Evolutionary conservation across 2,113 vertebrate genomes (phyloP).

Genomic region (Oncorhynchus tshawytscha): DNA sequence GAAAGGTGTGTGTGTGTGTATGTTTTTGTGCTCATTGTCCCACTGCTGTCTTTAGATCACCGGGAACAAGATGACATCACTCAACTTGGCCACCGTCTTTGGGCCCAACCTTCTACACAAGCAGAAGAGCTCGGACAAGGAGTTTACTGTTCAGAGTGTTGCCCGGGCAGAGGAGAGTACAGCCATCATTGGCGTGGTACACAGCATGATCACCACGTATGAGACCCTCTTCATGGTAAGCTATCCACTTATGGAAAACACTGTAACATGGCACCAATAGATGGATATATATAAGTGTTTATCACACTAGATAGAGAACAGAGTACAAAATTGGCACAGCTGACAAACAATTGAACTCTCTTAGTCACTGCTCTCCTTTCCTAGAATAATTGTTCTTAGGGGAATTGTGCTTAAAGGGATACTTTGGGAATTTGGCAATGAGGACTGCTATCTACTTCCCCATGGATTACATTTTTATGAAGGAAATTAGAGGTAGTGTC

Average conservation of each 20-base stretch:
- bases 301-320: background rate
- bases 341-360: background rate
- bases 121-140: constrained; percentile 93
- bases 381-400: constrained; percentile 26
- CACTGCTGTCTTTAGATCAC: constrained; percentile 73
- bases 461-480: too few relatives aligned
- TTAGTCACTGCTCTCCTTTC: constrained; percentile 3
- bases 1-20: background rate
- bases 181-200: constrained; percentile 88
- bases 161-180: constrained; percentile 92
- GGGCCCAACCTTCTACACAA: constrained; percentile 95
- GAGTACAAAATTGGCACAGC: background rate
- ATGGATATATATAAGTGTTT: background rate
- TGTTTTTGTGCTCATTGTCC: constrained; percentile 10
- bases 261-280: background rate
- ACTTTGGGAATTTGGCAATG: too few relatives aligned
- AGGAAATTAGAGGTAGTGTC: too few relatives aligned
- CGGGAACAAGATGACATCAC: constrained; percentile 97
- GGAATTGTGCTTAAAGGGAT: constrained; percentile 10
- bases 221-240: constrained; percentile 90
- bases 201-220: constrained; percentile 88
- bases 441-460: too few relatives aligned
- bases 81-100: constrained; percentile 96
- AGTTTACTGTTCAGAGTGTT: constrained; percentile 92
- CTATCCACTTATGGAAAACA: background rate